Conservation (phyloP, 2,888 invertebrate species). For the Tetheella fluctuosa region DNA sequence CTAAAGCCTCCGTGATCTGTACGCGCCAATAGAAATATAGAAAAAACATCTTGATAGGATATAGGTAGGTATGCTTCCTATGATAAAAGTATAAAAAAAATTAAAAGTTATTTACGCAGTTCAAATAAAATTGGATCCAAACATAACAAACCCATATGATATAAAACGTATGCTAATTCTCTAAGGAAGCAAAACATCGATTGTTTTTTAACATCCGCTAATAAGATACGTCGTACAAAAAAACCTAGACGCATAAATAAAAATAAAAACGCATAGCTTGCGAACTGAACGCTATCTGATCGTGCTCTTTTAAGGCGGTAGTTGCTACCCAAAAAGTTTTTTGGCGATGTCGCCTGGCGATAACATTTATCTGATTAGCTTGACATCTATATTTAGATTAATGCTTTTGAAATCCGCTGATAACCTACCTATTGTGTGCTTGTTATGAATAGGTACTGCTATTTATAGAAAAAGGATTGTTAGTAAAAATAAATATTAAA, state of each 20-base stretch:
- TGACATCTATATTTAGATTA: slow-evolving; percentile 65
- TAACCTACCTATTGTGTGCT: not conserved
- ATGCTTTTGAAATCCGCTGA: slow-evolving; percentile 9
- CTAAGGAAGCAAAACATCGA: not conserved
- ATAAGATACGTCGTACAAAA: not conserved
- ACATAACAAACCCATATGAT: no score
- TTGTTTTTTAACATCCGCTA: not conserved
- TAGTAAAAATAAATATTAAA: not conserved
- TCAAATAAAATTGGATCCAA: not conserved
- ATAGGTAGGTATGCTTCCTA: no score
- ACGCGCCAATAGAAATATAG: no score
- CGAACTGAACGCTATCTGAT: slow-evolving; percentile 73
- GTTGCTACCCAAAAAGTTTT: slow-evolving; percentile 55
- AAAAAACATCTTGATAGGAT: no score
- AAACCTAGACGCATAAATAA: slow-evolving; percentile 41
- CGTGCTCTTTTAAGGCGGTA: slow-evolving; percentile 53
- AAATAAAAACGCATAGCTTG: slow-evolving; percentile 68
- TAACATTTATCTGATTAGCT: slow-evolving; percentile 57
- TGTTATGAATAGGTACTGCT: slow-evolving; percentile 3
- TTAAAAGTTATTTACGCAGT: no score
- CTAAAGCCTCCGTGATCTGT: no score
- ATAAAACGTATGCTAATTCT: not conserved
- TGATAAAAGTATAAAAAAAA: no score
- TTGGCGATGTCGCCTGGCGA: slow-evolving; percentile 61
- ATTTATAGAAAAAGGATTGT: not conserved